Base-by-base conservation (phyloP, 2,797 vertebrate genomes). In the Enteromius anoplus region DNA sequence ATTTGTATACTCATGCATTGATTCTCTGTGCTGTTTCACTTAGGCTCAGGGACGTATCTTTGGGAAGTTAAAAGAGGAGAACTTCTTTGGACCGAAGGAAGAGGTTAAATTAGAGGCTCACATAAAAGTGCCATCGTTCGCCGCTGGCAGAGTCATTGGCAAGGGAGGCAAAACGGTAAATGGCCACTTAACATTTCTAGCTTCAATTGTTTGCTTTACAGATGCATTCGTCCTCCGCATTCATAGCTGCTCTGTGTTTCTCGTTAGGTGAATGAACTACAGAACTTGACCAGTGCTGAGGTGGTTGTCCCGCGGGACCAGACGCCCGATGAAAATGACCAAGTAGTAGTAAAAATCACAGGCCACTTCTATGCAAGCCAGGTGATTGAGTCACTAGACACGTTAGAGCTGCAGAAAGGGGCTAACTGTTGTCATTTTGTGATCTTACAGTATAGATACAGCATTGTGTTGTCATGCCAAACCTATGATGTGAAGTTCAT, bases 321-420 rank as follows among this genome's bases (percentile, higher is more conserved):
- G 95, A 97, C 96, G 1, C 98, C 98, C 62, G 98, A 99, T 65
- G 98, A 99, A 91, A 97, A 98, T 3, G 98, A 99, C 91, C 97
- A 99, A 93, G 98, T 99, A 85, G 95, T 99, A 88, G 98, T 99
- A 66, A 99, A 99, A 93, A 99, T 99, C 93, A 98, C 96, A 75
- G 98, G 98, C 89, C 98, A 99, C 90, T 99, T 99, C 95, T 99
- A 99, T 93, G 97, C 98, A 90, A 98, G 98, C 93, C 98, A 99
- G 97, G 98, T 97, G 72, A 82, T 32, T 21, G 37, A 37, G 21
- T 11, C 29, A 17, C 21, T 23, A 40, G 9, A 62, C 40, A 19
- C 23, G 1, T 2, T 65, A 53, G 1, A 65, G 19, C 21, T 64
- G 40, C 10, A 5, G n/a, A 69, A 5, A 32, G 34, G 0, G 4